Evolutionary conservation across 2,797 vertebrate genomes (phyloP).

Genomic region (Hoplostethus atlanticus): DNA sequence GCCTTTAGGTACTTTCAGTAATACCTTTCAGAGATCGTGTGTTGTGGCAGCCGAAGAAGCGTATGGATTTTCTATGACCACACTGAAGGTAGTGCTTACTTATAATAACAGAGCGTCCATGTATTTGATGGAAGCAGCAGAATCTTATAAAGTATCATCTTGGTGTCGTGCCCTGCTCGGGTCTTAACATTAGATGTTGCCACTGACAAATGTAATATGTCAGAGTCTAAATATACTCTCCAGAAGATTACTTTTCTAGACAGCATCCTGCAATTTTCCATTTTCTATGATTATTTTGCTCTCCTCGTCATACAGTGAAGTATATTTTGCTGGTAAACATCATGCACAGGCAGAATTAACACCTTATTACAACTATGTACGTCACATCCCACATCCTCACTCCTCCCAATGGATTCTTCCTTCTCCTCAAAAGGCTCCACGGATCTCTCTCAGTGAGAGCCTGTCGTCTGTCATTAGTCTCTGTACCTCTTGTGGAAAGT

Average conservation of each 20-base stretch:
- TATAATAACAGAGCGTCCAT: background rate
- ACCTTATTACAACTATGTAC: background rate
- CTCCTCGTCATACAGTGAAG: background rate
- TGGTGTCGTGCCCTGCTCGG: too few species aligned
- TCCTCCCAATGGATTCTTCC: background rate
- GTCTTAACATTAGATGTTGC: background rate
- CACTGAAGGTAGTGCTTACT: background rate
- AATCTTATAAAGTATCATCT: background rate
- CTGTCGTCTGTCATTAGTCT: background rate
- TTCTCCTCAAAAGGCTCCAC: conserved; percentile 20
- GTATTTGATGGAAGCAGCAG: conserved; percentile 2
- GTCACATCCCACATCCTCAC: background rate
- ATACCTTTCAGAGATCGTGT: conserved; percentile 29
- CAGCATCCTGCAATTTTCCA: background rate
- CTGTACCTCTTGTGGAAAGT: background rate
- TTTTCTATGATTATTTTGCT: background rate
- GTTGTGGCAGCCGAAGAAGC: background rate
- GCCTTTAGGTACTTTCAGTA: conserved; percentile 7
- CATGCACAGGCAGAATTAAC: background rate
- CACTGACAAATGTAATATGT: background rate
- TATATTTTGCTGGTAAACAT: background rate
- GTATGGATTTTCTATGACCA: background rate
- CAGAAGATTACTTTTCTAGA: background rate
- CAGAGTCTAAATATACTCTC: background rate
- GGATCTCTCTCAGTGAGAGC: conserved; percentile 9